phyloP scores from a whole-genome alignment of 2,113 vertebrate species.

The Reinhardtius hippoglossoides region DNA sequence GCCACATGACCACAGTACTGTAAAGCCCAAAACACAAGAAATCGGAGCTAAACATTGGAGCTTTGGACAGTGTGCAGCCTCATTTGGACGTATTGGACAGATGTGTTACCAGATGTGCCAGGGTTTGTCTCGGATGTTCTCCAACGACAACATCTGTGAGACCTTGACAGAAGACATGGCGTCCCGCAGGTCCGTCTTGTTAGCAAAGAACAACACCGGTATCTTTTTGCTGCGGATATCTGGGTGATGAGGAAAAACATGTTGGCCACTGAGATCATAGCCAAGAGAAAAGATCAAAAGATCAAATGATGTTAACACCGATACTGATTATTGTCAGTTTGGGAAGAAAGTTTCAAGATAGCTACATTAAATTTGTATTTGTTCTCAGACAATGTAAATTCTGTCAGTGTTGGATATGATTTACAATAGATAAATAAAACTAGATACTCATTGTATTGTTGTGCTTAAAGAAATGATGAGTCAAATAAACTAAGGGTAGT shows the following conservation, averaged over 20 bases:
- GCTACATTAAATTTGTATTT: too few species aligned
- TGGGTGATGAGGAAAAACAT: constrained; percentile 55
- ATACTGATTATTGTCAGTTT: too few species aligned
- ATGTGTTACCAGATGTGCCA: constrained; percentile 96
- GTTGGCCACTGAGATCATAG: too few species aligned
- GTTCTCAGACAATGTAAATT: too few species aligned
- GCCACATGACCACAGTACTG: neutral
- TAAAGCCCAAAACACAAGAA: too few species aligned
- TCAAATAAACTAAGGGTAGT: too few species aligned
- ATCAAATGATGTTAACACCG: too few species aligned
- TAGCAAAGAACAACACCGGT: constrained; percentile 96
- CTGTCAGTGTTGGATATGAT: neutral
- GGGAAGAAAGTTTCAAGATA: too few species aligned
- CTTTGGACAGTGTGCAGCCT: neutral
- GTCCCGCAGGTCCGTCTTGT: constrained; percentile 97
- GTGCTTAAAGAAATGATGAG: too few species aligned
- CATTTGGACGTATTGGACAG: neutral
- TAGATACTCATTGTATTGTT: neutral
- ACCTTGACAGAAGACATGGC: constrained; percentile 94
- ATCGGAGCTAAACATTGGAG: neutral
- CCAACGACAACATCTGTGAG: constrained; percentile 92
- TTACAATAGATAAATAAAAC: neutral
- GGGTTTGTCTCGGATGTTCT: constrained; percentile 97
- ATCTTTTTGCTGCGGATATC: constrained; percentile 93
- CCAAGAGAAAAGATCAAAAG: neutral